A percentile compares a stretch with the other conserved stretches of the same genome.
phyloP scores from a whole-genome alignment of 2,113 vertebrate genomes.

The Mus musculus region GRCm39 chr4:47976501-47977000 shows the following conservation, averaged over 20 bases:
- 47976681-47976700: conserved; percentile 25
- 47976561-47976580: not conserved
- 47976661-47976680: not conserved
- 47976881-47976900: not conserved
- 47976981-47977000: not conserved
- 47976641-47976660: conserved; percentile 49
- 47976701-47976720: conserved; percentile 20
- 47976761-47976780: not conserved
- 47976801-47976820: not conserved
- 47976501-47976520: conserved; percentile 19
- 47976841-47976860: not conserved
- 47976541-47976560: conserved; percentile 42
- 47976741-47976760: not conserved
- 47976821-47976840: not conserved
- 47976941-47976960: not conserved
- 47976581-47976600: not conserved
- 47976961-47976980: not conserved
- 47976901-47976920: not conserved
- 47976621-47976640: not conserved
- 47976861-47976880: not conserved
- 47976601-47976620: conserved; percentile 38
- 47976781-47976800: not conserved
- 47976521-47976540: conserved; percentile 43
- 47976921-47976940: not conserved
- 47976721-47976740: conserved; percentile 13